Percentiles rank a stretch among this genome's conserved stretches.
These are phyloP conservation scores for Synergus umbraculus DNA, from an alignment of 2,888 invertebrate species.

Conservation along the genomic window DNA sequence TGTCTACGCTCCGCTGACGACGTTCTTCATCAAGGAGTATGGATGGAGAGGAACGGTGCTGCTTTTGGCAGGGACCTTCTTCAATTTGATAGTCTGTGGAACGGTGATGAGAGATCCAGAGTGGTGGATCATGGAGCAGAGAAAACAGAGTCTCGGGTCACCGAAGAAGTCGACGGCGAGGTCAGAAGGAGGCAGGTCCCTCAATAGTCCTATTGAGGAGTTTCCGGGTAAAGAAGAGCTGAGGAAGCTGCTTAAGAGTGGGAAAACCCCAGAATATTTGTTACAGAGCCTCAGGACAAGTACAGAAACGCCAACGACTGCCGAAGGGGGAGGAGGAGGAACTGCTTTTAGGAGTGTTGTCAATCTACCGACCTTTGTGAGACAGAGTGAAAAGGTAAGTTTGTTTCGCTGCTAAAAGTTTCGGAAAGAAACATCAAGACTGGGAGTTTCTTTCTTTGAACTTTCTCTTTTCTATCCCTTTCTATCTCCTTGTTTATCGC, in stretches of 20 bases:
- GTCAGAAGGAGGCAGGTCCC: slow-evolving; percentile 77
- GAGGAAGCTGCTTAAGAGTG: slow-evolving; percentile 84
- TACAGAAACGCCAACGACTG: slow-evolving; percentile 79
- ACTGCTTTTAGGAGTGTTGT: slow-evolving; percentile 82
- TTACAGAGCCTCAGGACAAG: slow-evolving; percentile 82
- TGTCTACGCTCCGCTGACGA: slow-evolving; percentile 91
- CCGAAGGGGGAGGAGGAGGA: slow-evolving; percentile 75
- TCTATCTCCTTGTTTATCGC: no score
- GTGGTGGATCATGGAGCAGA: slow-evolving; percentile 86
- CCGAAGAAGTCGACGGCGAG: slow-evolving; percentile 79
- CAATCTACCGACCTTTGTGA: slow-evolving; percentile 86
- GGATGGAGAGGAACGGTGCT: slow-evolving; percentile 92
- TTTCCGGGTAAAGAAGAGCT: slow-evolving; percentile 84
- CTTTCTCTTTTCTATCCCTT: no score
- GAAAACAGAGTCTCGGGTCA: slow-evolving; percentile 75
- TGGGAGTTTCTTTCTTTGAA: no score
- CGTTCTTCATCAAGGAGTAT: slow-evolving; percentile 86
- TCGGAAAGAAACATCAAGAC: no score
- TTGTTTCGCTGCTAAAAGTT: no score
- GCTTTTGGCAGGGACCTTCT: slow-evolving; percentile 89
- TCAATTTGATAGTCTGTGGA: slow-evolving; percentile 92
- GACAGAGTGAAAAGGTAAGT: slow-evolving; percentile 83
- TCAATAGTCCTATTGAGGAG: slow-evolving; percentile 78
- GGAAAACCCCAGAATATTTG: slow-evolving; percentile 83
- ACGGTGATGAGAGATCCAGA: slow-evolving; percentile 93